Evolutionary conservation across 2,797 vertebrate species (phyloP).

Genomic region (Aselliscus stoliczkanus): DNA sequence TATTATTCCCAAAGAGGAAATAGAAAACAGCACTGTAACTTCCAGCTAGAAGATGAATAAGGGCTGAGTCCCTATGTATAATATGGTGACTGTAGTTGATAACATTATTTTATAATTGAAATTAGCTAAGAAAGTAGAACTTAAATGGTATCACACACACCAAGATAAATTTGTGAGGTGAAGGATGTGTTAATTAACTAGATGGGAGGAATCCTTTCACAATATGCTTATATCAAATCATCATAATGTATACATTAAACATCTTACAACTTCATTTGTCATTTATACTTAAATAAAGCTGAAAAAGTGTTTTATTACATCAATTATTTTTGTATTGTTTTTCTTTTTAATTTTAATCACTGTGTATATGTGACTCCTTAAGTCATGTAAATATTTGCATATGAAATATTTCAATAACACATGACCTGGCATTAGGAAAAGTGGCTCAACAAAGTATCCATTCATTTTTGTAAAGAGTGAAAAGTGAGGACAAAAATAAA

Average conservation of each 20-base stretch:
- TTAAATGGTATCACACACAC: neutral
- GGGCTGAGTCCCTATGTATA: neutral
- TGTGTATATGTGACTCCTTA: neutral
- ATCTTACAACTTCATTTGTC: neutral
- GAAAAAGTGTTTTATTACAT: neutral
- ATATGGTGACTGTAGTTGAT: neutral
- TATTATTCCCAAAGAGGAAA: neutral
- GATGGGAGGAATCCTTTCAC: neutral
- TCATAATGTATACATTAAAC: neutral
- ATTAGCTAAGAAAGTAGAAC: neutral
- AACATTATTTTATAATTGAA: neutral
- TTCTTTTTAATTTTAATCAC: neutral
- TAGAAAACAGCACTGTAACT: neutral
- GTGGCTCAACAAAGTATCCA: neutral
- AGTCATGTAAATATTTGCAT: neutral
- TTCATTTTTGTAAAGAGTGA: neutral
- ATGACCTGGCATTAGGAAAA: neutral
- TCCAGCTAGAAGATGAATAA: neutral
- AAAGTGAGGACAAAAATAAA: neutral
- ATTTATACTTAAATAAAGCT: neutral
- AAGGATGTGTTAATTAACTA: neutral
- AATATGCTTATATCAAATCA: neutral
- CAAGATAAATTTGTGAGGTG: neutral
- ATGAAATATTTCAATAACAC: neutral
- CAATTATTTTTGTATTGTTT: neutral